Conservation (phyloP, 2,113 vertebrate species). For the Tragulus kanchil region DNA sequence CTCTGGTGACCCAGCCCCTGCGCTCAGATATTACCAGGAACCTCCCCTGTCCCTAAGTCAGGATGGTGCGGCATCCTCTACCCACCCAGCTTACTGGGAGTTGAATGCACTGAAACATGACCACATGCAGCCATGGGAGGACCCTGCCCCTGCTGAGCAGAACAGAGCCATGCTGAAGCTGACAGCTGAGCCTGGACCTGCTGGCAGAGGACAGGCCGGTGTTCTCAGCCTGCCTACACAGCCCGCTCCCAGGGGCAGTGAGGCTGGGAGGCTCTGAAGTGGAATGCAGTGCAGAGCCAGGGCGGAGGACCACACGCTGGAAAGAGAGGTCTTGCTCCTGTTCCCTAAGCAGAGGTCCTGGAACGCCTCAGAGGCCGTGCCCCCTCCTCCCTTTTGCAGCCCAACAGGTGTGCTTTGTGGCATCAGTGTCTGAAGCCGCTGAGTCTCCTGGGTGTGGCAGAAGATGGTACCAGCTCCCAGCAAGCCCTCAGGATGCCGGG, state of each 20-base stretch:
- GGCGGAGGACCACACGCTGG: not conserved
- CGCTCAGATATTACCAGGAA: not conserved
- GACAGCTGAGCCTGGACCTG: accelerated
- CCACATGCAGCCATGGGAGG: no score
- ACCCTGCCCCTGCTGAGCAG: not conserved
- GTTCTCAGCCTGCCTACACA: not conserved
- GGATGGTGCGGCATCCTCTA: accelerated
- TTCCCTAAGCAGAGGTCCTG: not conserved
- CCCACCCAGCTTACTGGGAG: not conserved
- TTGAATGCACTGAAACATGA: not conserved
- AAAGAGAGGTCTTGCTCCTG: accelerated
- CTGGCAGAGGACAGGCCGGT: accelerated
- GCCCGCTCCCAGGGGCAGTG: not conserved
- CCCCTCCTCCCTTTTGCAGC: accelerated
- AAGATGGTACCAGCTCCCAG: not conserved
- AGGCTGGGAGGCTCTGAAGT: not conserved
- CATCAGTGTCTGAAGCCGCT: not conserved
- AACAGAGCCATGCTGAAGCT: not conserved
- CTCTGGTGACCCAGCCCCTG: not conserved
- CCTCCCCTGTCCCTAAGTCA: accelerated
- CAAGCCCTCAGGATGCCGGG: not conserved
- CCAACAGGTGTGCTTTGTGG: not conserved
- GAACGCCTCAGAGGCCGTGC: accelerated
- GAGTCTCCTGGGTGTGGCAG: not conserved
- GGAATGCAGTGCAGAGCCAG: accelerated